Percentiles rank a stretch among this genome's conserved stretches.
These are phyloP conservation scores for Epicauta chinensis DNA, from an alignment of 1,140 invertebrate genomes.

Conservation along the genomic window DNA sequence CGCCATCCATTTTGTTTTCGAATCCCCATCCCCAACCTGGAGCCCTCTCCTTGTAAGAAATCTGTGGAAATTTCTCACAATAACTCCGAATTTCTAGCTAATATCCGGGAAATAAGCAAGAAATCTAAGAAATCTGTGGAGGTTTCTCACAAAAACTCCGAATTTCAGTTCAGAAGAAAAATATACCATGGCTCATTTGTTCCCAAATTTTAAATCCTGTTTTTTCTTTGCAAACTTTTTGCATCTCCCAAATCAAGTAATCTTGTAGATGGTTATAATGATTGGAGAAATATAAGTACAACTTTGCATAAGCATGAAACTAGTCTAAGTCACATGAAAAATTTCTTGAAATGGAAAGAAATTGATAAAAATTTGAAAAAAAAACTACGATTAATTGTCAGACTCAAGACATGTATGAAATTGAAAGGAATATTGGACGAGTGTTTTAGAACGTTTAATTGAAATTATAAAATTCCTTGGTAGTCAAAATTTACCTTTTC, in stretches of 20 bases:
- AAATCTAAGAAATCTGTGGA: background rate
- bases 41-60: no score
- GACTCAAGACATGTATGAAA: constrained; percentile 9
- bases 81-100: background rate
- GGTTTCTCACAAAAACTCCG: no score
- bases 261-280: constrained; percentile 11
- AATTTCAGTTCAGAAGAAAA: background rate
- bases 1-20: no score
- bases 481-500: constrained; percentile 13
- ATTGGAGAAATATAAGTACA: constrained; percentile 16
- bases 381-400: constrained; percentile 10
- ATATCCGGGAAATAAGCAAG: background rate
- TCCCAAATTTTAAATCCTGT: constrained; percentile 8
- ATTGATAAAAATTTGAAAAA: constrained; percentile 8
- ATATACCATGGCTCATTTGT: constrained; percentile 14
- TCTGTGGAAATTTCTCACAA: background rate
- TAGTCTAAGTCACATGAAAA: constrained; percentile 9
- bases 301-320: constrained; percentile 11
- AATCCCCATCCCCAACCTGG: no score
- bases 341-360: constrained; percentile 11
- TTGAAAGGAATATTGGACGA: constrained; percentile 9
- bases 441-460: constrained; percentile 17
- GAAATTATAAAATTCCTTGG: constrained; percentile 11
- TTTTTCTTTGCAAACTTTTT: constrained; percentile 17
- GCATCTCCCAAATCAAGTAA: constrained; percentile 4